Base-by-base conservation (phyloP, 2,888 invertebrate genomes). In the Neoitamus cyanurus region DNA sequence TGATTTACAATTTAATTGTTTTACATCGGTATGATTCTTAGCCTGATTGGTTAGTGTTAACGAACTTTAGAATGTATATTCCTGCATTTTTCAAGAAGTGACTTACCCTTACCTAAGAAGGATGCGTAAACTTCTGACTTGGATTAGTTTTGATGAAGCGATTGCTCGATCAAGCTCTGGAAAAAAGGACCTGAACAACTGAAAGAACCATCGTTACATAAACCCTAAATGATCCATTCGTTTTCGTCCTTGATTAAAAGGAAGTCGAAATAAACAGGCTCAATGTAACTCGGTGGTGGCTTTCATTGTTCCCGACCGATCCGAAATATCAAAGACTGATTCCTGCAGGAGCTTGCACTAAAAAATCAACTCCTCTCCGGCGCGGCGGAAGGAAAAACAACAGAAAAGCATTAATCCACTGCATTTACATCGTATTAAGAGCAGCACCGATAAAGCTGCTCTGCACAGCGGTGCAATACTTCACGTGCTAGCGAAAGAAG, bases 381-480 rank as follows among this genome's bases (percentile, higher is more conserved):
- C 31, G 30, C 31, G n/a, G 15, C 31, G 13, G 30, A 70, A 70
- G 70, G 31, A 70, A 70, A 15, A 70, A 70, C 31, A 70, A 70
- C 70, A 70, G 15, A 70, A 70, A 31, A n/a, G 30, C 31, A 70
- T 70, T 31, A 70, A 31, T 73, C 20, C 31, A 75, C 6, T 75
- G 75, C 75, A 75, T 30, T 75, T 37, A 37, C 37, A 75, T 25
- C 20, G 75, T 20, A 75, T 75, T 75, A 75, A 75, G 28, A 75
- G 75, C 42, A 42, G 37, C 42, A 20, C 73, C 73, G 36, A 73
- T 73, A 73, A 36, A 73, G 20, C 20, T 20, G 36, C 31, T 42
- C 25, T 28, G 75, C 42, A 28, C 37, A 75, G 42, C 37, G 42
- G 75, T 34, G 73, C n/a, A 46, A 30, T 75, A 9, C 2, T 75